Evolutionary conservation across 2,113 vertebrate species (phyloP), one percentile per base, ranked within the genome.

Genomic region (Sturnus vulgaris): DNA sequence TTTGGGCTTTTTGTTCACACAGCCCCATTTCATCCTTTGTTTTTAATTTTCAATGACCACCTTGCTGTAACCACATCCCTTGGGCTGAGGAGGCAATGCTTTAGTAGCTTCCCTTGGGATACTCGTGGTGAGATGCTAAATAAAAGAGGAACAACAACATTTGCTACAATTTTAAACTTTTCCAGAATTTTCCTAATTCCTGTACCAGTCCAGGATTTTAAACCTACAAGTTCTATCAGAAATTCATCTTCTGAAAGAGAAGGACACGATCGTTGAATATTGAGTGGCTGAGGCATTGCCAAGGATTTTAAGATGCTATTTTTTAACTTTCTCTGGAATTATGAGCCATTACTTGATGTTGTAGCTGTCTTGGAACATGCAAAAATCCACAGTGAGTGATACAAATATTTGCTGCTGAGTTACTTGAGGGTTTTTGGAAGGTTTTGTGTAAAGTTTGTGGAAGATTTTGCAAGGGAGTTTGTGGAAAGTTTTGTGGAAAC

Each of bases 251-350:
- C 39, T 1, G 12, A 71, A 86, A 47, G 37, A 64, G 12, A 1
- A 57, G 21, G 21, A 82, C 47, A 20, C 15, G 20, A 7, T 39
- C 3, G 4, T 23, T 72, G 55, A 81, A 30, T 49, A 76, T 31
- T 10, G 17, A 85, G 39, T 1, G 1, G 11, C 25, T 60, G 53
- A 70, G 49, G 33, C 40, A 80, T 18, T 0, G 0, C 1, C 20
- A 31, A 52, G 27, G 15, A 63, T 59, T 87, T 86, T 42, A 59
- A 77, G 47, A 49, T 30, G 10, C 6, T 57, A 4, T 35, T 66
- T 77, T 59, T 53, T 6, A 31, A 14, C 1, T 66, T 86, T 33
- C 42, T 52, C 23, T 40, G 72, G 47, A 57, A 64, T 61, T 70
- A 8, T 3, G 39, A 60, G 13, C 27, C 47, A 28, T 18, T 40